These are phyloP conservation scores for Sinocyclocheilus grahami DNA, from an alignment of 2,113 vertebrate genomes.

Conservation along the genomic window DNA sequence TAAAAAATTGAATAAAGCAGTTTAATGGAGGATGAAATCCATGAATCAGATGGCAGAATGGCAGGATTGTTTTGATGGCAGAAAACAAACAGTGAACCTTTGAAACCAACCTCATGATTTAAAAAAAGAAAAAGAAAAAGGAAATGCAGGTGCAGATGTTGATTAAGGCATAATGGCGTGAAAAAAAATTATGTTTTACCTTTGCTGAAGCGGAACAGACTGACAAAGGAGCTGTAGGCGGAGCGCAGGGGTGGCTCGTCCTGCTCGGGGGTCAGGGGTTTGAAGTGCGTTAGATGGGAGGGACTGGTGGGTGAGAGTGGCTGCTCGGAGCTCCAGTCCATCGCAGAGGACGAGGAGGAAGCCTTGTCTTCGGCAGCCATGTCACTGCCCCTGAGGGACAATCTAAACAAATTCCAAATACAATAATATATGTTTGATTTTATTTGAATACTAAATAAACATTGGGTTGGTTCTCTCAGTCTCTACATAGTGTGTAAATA, in stretches of 20 bases:
- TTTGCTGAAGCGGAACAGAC: constrained; percentile 95
- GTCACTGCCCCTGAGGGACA: constrained; percentile 74
- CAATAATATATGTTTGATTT: neutral
- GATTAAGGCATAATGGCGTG: neutral
- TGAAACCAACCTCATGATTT: neutral
- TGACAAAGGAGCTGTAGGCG: constrained; percentile 97
- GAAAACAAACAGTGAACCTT: neutral
- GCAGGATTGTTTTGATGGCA: neutral
- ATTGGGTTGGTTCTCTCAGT: too few species aligned
- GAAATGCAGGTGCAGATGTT: neutral
- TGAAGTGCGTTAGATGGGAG: constrained; percentile 96
- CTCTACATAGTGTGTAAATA: too few species aligned
- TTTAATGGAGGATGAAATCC: neutral
- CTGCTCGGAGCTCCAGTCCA: constrained; percentile 81
- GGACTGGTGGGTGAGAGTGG: constrained; percentile 85
- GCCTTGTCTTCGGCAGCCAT: constrained; percentile 94
- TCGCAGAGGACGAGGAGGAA: constrained; percentile 76
- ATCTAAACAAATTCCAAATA: neutral
- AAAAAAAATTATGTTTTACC: constrained; percentile 70
- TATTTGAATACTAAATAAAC: neutral
- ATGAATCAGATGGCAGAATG: neutral
- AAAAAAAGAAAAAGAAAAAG: neutral
- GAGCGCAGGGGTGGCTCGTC: constrained; percentile 96
- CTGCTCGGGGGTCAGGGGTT: constrained; percentile 94
- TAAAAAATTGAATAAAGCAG: neutral